Evolutionary conservation across 2,113 vertebrate species (phyloP), one percentile per base, ranked within the genome.

Genomic region (Seriola aureovittata): DNA sequence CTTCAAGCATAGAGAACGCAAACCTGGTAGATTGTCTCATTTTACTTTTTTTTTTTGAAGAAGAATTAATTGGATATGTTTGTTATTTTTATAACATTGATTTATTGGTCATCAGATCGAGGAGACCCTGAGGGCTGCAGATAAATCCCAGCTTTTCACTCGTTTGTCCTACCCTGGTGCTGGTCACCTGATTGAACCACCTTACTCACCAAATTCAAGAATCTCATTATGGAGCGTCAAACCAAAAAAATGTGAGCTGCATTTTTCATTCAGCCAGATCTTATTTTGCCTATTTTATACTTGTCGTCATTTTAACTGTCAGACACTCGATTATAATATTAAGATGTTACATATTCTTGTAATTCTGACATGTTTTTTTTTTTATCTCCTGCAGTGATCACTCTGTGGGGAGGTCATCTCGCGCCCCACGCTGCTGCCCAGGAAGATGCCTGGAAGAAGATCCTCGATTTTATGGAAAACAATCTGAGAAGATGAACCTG

Each of bases 141-240:
- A 89, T 57, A 95, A 93, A 89, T 88, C 79, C 21, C 92, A 95
- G 13, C 88, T 95, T 42, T 84, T 94, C 40, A 93, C 89, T 4
- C 48, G 77, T 8, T 50, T 95, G 75, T 95, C 93, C 0, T 95
- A 95, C 72, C 93, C 93, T 0, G 91, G 86, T 1, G 87, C 95
- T 1, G 94, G 94, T 69, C 95, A 96, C 85, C 88, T 96, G 64
- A 94, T 96, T 4, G 94, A 96, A 54, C 90, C 94, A 0, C 95
- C 94, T 1, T 95, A 93, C 72, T 4, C 90, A 3, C 93, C 93
- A 8, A 79, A 87, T 46, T 4, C 65, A 75, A 88, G 82, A 58
- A 0, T 1, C 0, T 91, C 88, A 1, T 11, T 89, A 57, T 94
- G 86, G 90, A 52, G 38, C 2, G 4, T 78, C 21, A 86, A 87